Evolutionary conservation across 2,888 invertebrate genomes (phyloP).

Genomic region (Lochmaea crataegi): DNA sequence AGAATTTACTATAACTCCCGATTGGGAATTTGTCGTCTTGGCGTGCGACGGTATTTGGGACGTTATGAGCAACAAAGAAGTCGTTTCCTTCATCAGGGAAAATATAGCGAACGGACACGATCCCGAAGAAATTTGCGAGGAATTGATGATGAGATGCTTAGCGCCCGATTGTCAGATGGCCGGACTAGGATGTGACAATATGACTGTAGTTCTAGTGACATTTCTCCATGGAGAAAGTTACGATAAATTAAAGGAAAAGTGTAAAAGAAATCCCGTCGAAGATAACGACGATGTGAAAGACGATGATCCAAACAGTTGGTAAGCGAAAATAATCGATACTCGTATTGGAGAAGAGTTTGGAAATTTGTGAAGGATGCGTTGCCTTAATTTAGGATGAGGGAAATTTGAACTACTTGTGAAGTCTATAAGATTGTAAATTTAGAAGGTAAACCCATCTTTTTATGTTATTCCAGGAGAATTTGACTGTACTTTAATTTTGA

Average conservation of each 20-base stretch:
- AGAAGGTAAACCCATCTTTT: too few species aligned
- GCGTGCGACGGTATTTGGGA: slow-evolving; percentile 99
- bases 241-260: slow-evolving; percentile 52
- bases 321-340: slow-evolving; percentile 26
- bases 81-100: slow-evolving; percentile 87
- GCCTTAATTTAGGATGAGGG: not conserved
- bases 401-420: too few species aligned
- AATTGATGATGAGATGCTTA: slow-evolving; percentile 92
- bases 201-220: slow-evolving; percentile 94
- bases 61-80: slow-evolving; percentile 95
- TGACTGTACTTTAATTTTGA: too few species aligned
- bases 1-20: slow-evolving; percentile 81
- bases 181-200: slow-evolving; percentile 98
- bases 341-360: not conserved
- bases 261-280: slow-evolving; percentile 41
- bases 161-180: slow-evolving; percentile 98
- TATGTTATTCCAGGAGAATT: too few species aligned
- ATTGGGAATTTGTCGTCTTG: slow-evolving; percentile 95
- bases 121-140: slow-evolving; percentile 96
- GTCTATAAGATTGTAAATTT: too few species aligned
- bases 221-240: slow-evolving; percentile 73
- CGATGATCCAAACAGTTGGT: slow-evolving; percentile 13
- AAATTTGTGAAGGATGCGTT: not conserved
- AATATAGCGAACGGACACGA: slow-evolving; percentile 85
- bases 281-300: slow-evolving; percentile 30